These are phyloP conservation scores for Parus major DNA, from an alignment of 2,113 vertebrate species.

Conservation along the genomic window DNA sequence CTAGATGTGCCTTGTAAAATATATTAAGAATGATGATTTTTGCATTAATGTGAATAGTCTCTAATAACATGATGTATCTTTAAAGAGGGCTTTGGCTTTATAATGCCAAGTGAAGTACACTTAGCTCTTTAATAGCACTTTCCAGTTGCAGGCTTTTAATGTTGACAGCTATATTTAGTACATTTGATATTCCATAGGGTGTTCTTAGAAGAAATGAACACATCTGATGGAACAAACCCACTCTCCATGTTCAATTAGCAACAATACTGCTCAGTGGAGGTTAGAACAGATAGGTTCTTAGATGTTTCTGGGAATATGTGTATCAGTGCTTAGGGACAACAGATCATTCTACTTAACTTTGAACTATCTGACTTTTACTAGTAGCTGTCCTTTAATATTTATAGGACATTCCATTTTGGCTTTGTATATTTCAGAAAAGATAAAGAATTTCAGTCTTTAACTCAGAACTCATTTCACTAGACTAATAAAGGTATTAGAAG, in stretches of 20 bases:
- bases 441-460: not conserved
- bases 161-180: constrained; percentile 68
- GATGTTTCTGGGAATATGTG: not conserved
- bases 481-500: not conserved
- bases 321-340: constrained; percentile 23
- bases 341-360: constrained; percentile 38
- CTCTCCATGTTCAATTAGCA: constrained; percentile 61
- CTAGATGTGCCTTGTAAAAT: constrained; percentile 52
- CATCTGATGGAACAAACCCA: constrained; percentile 56
- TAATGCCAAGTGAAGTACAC: constrained; percentile 61
- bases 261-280: not conserved
- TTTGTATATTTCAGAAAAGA: constrained; percentile 34
- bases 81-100: constrained; percentile 58
- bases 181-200: constrained; percentile 59
- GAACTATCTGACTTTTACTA: constrained; percentile 53
- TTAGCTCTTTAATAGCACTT: constrained; percentile 67
- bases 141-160: constrained; percentile 63
- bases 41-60: constrained; percentile 48
- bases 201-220: constrained; percentile 55
- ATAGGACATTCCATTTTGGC: constrained; percentile 43
- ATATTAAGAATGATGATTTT: constrained; percentile 57
- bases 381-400: constrained; percentile 30
- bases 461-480: not conserved
- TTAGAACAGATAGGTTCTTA: constrained; percentile 47
- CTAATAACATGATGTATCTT: constrained; percentile 61